Conservation (phyloP, 2,797 vertebrate species). For the Alauda arvensis region DNA sequence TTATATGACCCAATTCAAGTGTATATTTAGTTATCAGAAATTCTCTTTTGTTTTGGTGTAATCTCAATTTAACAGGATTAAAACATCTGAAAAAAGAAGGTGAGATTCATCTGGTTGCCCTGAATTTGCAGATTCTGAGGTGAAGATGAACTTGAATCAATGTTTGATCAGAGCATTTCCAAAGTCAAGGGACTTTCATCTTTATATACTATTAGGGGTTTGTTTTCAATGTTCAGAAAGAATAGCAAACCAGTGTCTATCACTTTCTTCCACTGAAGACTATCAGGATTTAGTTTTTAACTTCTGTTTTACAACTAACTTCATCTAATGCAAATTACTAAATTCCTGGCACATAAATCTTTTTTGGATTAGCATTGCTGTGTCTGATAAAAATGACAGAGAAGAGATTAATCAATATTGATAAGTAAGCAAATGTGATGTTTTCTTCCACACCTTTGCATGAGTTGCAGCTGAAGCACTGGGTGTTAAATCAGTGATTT, state of each 20-base stretch:
- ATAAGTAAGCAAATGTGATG: background rate
- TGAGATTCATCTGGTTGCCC: background rate
- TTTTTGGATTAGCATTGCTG: background rate
- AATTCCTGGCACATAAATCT: background rate
- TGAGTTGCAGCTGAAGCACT: background rate
- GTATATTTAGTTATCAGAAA: background rate
- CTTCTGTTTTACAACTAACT: background rate
- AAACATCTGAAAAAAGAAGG: background rate
- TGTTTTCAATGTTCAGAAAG: background rate
- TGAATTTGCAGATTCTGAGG: background rate
- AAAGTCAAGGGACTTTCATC: background rate
- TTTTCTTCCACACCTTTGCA: conserved; percentile 10
- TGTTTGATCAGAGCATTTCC: background rate
- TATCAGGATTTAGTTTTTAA: background rate
- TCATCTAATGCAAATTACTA: background rate
- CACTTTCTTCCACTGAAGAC: background rate
- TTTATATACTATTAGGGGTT: rapidly evolving
- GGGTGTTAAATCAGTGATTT: background rate
- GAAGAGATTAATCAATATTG: conserved; percentile 1
- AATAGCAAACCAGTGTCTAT: background rate
- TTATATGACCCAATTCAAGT: background rate
- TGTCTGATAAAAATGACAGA: conserved; percentile 12
- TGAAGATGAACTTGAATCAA: background rate
- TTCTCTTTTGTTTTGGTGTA: background rate
- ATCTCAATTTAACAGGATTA: background rate